These are phyloP conservation scores for Willisornis vidua DNA, from an alignment of 2,113 vertebrate genomes.

Conservation along the genomic window DNA sequence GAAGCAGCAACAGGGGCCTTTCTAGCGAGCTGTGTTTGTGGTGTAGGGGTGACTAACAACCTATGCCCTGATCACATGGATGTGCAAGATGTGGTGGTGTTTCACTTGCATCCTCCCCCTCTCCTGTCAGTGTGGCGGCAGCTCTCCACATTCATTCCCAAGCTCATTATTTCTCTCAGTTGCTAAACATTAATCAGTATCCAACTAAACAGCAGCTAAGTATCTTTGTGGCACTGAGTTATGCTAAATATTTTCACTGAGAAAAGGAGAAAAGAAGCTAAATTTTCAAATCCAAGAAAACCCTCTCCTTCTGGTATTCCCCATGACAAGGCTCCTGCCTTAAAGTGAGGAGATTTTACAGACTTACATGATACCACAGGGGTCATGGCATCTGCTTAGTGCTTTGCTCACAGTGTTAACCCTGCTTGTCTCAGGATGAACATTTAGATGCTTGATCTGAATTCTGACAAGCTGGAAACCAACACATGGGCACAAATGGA, in stretches of 20 bases:
- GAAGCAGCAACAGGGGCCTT: background rate
- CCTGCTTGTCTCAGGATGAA: background rate
- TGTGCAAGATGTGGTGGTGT: fast-evolving
- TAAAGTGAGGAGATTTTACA: background rate
- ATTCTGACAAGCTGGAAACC: background rate
- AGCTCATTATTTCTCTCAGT: background rate
- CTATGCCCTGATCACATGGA: background rate
- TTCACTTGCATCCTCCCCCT: background rate
- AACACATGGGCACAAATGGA: background rate
- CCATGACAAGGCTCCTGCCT: background rate
- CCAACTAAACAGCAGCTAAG: background rate
- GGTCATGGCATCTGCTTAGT: background rate
- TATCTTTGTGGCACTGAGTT: background rate
- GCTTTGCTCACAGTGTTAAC: background rate
- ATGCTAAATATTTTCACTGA: background rate
- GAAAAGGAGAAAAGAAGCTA: background rate
- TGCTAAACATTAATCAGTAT: background rate
- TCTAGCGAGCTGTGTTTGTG: background rate
- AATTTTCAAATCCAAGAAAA: background rate
- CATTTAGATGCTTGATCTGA: background rate
- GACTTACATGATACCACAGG: background rate
- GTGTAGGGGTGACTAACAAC: background rate
- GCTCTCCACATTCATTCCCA: background rate
- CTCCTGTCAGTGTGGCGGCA: background rate
- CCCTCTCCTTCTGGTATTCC: background rate